Conservation (phyloP, 2,113 vertebrate genomes). For the Phylloscopus whistleri region DNA sequence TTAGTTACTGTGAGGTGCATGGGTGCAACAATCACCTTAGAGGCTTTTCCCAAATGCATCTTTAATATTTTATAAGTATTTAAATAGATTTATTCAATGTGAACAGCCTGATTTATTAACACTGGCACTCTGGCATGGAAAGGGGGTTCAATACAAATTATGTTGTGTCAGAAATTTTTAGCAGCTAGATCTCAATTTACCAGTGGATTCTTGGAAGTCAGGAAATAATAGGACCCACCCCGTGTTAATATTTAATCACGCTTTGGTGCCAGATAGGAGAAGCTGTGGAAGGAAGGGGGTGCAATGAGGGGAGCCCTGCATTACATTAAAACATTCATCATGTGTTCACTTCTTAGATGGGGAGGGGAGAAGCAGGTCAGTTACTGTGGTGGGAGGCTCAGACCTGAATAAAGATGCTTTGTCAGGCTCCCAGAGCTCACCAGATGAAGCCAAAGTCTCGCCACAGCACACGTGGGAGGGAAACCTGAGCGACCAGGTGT, state of each 20-base stretch:
- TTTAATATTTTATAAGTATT: slow-evolving; percentile 87
- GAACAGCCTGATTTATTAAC: slow-evolving; percentile 78
- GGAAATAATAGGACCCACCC: slow-evolving; percentile 54
- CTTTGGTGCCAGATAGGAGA: slow-evolving; percentile 44
- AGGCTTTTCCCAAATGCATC: slow-evolving; percentile 82
- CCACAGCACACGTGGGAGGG: not conserved
- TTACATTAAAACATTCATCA: not conserved
- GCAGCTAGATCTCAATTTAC: slow-evolving; percentile 66
- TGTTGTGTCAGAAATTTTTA: slow-evolving; percentile 70
- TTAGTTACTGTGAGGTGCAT: slow-evolving; percentile 80
- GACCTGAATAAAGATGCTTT: not conserved
- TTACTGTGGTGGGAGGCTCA: not conserved
- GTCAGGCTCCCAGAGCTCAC: not conserved
- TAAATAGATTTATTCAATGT: slow-evolving; percentile 84
- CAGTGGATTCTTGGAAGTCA: slow-evolving; percentile 57
- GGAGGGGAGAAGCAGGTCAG: not conserved
- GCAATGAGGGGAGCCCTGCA: not conserved
- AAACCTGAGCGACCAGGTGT: not conserved
- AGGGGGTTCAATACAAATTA: slow-evolving; percentile 72
- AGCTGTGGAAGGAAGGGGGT: not conserved
- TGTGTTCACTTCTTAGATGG: not conserved
- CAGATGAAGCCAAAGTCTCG: not conserved
- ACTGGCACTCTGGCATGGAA: slow-evolving; percentile 63
- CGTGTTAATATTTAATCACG: slow-evolving; percentile 50
- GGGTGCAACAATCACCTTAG: slow-evolving; percentile 82